Evolutionary conservation across 1,140 invertebrate species (phyloP), one percentile per base, ranked within the genome.

Genomic region (Physella acuta): DNA sequence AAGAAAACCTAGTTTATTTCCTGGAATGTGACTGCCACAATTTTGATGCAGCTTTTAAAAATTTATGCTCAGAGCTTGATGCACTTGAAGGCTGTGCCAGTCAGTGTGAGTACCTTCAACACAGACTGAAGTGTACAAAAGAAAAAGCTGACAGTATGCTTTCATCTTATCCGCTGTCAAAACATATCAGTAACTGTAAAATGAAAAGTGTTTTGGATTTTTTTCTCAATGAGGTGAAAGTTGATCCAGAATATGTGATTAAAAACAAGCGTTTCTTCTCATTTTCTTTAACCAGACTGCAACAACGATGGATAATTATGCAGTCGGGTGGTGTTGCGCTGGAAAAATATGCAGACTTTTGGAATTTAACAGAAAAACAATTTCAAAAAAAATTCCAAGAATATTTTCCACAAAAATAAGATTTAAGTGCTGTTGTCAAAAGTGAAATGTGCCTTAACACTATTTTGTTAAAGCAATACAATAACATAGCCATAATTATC

Each of bases 251-350:
- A 30, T 26, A 30, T 60, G 58, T 60, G 8, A 60, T 60, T 31
- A 31, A 28, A 8, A 26, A 60, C 33, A 28, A 11, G 17, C 17
- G 30, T 24, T 30, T 60, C 8, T 34, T 26, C 16, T 14, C 58
- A 14, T 60, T 60, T 60, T 60, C 58, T 30, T 24, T 60, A 3
- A 34, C 14, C 24, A 60, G 58, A 30, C 58, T 60, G 30, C 20
- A 24, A 20, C 3, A 30, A 4, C 26, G 58, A 11, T 60, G 20
- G 24, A 28, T 11, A 34, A 34, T 60, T 34, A 60, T 60, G 58
- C 26, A 34, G 33, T 20, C 26, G 4, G 58, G 26, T 24, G 31
- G 31, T 20, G 33, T 60, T 30, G 8, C 26, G 11, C 11, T 11
- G 11, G 58, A 60, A 17, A 34, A 11, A 20, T 16, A 14, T 24